Percentiles rank a stretch among this genome's conserved stretches.
Conservation (phyloP, 2,888 invertebrate genomes). For the Tribolium freemani region DNA sequence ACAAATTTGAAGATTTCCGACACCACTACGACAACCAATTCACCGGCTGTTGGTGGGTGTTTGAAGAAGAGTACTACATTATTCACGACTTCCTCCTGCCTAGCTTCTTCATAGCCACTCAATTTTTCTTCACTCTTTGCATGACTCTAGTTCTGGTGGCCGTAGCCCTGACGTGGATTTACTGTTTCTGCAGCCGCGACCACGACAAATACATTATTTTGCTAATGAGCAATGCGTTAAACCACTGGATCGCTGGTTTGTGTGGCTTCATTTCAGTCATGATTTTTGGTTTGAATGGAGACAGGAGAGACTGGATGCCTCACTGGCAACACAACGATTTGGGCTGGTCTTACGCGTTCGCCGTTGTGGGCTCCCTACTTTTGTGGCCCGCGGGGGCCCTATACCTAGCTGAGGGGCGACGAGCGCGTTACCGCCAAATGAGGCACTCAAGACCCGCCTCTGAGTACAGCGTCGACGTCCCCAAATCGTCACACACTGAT, state of each 20-base stretch:
- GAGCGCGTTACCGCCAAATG: constrained; percentile 80
- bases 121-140: constrained; percentile 92
- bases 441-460: constrained; percentile 79
- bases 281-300: constrained; percentile 91
- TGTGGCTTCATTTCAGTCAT: constrained; percentile 88
- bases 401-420: constrained; percentile 86
- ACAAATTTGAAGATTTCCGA: constrained; percentile 87
- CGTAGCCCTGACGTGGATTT: constrained; percentile 80
- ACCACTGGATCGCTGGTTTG: constrained; percentile 80
- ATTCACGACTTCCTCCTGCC: constrained; percentile 91
- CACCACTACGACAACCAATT: constrained; percentile 88
- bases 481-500: constrained; percentile 79
- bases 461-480: constrained; percentile 77
- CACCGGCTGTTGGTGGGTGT: constrained; percentile 96
- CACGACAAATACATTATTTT: constrained; percentile 83
- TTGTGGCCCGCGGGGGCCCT: constrained; percentile 84
- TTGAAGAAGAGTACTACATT: constrained; percentile 96
- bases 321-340: constrained; percentile 96
- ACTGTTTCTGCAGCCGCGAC: constrained; percentile 81
- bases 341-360: constrained; percentile 94
- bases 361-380: constrained; percentile 82
- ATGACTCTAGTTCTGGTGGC: constrained; percentile 85
- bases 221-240: constrained; percentile 80
- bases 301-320: constrained; percentile 96
- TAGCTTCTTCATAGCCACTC: constrained; percentile 93